Conservation (phyloP, 2,113 vertebrate genomes). For the Muntiacus muntjak region DNA sequence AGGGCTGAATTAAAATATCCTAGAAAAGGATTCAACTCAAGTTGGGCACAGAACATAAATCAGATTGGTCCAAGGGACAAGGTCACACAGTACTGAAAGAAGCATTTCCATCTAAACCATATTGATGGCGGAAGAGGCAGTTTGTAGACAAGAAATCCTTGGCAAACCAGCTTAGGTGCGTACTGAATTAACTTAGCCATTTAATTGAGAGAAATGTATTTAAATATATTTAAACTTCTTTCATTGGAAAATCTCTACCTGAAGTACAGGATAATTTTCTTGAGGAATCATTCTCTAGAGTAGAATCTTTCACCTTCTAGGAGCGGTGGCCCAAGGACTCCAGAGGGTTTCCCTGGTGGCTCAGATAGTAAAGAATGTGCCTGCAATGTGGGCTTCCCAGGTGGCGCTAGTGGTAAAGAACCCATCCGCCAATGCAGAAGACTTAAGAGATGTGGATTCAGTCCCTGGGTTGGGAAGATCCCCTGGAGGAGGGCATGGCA, state of each 20-base stretch:
- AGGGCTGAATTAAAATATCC: neutral
- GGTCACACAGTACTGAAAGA: neutral
- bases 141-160: neutral
- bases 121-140: neutral
- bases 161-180: neutral
- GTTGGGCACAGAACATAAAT: neutral
- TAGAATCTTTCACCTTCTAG: neutral
- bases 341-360: neutral
- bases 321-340: neutral
- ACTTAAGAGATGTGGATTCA: neutral
- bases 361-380: neutral
- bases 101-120: neutral
- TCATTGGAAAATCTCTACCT: neutral
- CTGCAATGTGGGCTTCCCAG: neutral
- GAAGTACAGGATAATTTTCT: neutral
- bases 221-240: neutral
- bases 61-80: neutral
- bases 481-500: neutral
- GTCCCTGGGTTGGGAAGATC: neutral
- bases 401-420: neutral
- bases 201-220: neutral
- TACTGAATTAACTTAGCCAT: neutral
- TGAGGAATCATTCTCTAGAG: neutral
- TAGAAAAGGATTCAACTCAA: neutral
- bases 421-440: neutral